These are phyloP conservation scores for Conopomorpha cramerella DNA, from an alignment of 1,140 invertebrate genomes.

Conservation along the genomic window DNA sequence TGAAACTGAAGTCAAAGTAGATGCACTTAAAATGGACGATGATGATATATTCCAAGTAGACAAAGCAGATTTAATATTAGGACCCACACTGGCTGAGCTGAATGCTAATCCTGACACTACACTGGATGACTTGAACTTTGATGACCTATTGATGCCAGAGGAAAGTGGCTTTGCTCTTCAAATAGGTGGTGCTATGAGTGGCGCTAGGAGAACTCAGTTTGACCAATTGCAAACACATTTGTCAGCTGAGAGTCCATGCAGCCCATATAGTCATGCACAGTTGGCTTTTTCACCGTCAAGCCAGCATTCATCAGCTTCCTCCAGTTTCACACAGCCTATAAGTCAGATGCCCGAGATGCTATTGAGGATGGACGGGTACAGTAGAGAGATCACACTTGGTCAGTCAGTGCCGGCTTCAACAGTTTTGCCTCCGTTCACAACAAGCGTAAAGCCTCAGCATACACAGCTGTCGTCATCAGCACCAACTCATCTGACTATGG, in stretches of 20 bases:
- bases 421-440: slow-evolving; percentile 45
- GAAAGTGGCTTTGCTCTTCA: slow-evolving; percentile 61
- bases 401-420: slow-evolving; percentile 64
- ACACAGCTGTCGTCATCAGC: slow-evolving; percentile 81
- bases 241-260: slow-evolving; percentile 46
- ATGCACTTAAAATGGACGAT: slow-evolving; percentile 78
- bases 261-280: slow-evolving; percentile 43
- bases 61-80: slow-evolving; percentile 81
- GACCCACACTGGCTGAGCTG: slow-evolving; percentile 84
- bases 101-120: slow-evolving; percentile 84
- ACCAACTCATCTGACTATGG: slow-evolving; percentile 78
- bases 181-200: slow-evolving; percentile 53
- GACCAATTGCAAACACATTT: slow-evolving; percentile 44
- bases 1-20: slow-evolving; percentile 61
- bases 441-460: slow-evolving; percentile 50
- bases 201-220: slow-evolving; percentile 29
- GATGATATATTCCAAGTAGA: slow-evolving; percentile 90
- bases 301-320: slow-evolving; percentile 61
- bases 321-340: slow-evolving; percentile 60
- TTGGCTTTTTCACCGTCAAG: slow-evolving; percentile 63
- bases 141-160: slow-evolving; percentile 78
- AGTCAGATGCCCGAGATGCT: slow-evolving; percentile 70
- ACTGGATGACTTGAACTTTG: slow-evolving; percentile 82
- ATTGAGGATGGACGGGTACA: slow-evolving; percentile 63
- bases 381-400: slow-evolving; percentile 56